Base-by-base conservation (phyloP, 2,113 vertebrate species). In the Tetrax tetrax region DNA sequence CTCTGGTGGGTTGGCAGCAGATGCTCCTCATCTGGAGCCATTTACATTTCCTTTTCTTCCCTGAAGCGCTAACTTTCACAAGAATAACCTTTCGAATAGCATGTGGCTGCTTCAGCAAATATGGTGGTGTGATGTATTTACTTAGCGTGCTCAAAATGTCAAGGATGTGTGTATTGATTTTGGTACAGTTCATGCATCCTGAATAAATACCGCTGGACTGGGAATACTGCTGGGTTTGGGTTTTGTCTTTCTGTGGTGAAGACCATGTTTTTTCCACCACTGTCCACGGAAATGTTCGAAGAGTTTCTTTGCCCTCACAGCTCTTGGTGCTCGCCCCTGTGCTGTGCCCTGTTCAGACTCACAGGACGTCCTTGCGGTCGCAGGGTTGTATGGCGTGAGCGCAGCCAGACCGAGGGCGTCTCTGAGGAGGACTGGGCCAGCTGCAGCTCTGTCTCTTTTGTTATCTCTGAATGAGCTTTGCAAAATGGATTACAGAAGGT, bases 191-290 rank as follows among this genome's bases (percentile, higher is more conserved):
- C 35, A 2, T 22, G 41, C 59, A 10, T 54, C 14, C 48, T 37
- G 64, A 81, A 63, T 57, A 57, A 77, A 89, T 59, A 29, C 61
- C 54, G 20, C 48, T 9, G 47, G 53, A 14, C 14, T 8, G 8
- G 43, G 54, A 48, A 17, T 53, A 3, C 24, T 24, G 50, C 57
- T 50, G 72, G 12, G 1, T 60, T 35, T 28, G 64, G 28, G 3
- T 35, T 63, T 54, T 45, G 25, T n/a, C 81, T 57, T 29, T 47
- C 37, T 33, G 22, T 70, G 61, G 70, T 66, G 59, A 43, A 68
- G 21, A 28, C 66, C 7, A 0, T 4, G 21, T 1, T 7, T 54
- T 63, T 51, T 19, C 47, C 29, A 7, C 41, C 28, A 3, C 7
- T 25, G 59, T 15, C 41, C 33, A 4, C 1, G 9, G 59, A 22